Evolutionary conservation across 2,113 vertebrate species (phyloP), one percentile per base, ranked within the genome.

Genomic region (Syngnathus scovelli): DNA sequence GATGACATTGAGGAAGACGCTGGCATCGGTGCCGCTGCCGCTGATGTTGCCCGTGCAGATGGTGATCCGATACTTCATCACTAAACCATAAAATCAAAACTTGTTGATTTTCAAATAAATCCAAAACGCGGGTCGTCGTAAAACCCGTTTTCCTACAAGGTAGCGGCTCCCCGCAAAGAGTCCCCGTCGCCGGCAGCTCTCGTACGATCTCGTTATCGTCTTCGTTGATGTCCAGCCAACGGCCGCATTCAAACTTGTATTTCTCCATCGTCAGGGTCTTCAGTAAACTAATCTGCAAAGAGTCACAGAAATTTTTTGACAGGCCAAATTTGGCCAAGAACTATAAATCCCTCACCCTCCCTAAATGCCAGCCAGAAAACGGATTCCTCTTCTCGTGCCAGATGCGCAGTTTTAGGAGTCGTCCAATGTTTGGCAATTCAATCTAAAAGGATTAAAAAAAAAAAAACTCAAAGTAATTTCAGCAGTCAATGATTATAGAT

Each of bases 181-280:
- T 84, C 27, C 96, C 95, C 21, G 93, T 93, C 0, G 95, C 95
- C 0, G 95, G 88, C 70, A 99, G 90, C 64, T 99, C 97, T 83
- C 96, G 82, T 74, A 94, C 86, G 0, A 96, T 98, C 85, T 98
- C 96, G 11, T 94, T 93, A 87, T 99, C 95, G 0, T 99, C 96
- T 71, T 99, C 97, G 1, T 95, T 98, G 83, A 94, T 89, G 83
- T 98, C 96, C 77, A 99, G 83, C 96, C 97, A 99, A 37, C 94
- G 95, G 69, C 93, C 93, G 2, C 97, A 99, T 56, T 82, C 89
- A 81, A 98, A 99, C 0, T 91, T 92, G 74, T 98, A 99, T 85
- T 97, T 96, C 79, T 98, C 94, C 85, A 91, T 94, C 10, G 93
- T 96, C 79, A 99, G 82, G 0, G 92, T 95, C 86, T 98, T 98